Evolutionary conservation across 1,140 invertebrate genomes (phyloP), one percentile per base, ranked within the genome.

Genomic region (silkworm (Bombyx mori)): DNA sequence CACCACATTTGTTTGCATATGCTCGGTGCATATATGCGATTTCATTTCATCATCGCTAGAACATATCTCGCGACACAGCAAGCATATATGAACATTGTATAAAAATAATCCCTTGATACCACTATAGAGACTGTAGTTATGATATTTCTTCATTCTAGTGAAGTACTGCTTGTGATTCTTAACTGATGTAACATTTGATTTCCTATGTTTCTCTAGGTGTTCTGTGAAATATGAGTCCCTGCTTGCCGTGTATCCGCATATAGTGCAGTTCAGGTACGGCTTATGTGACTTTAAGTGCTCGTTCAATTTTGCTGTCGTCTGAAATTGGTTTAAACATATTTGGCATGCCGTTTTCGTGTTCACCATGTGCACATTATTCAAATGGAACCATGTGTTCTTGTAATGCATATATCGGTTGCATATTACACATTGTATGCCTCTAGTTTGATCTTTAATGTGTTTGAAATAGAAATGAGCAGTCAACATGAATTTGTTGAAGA

Each of bases 401-500:
- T 52, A 6, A 1, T 48, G 49, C 0, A 72, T 48, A 0, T 1
- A 52, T 12, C 62, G 64, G 0, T 6, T 22, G 44, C 82, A 85
- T 8, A 56, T 51, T 0, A 78, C 72, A 49, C 79, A 85, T 3
- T 55, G 45, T 1, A 71, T 35, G 10, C 48, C 8, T 35, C 48
- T 45, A 8, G 26, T 22, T 1, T 2, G 7, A n/a, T 58, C 62
- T 44, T 7, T 4, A 6, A 5, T 69, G 65, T 42, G 56, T n/a
- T 18, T 64, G 45, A 8, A 59, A 18, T 53, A 43, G 1, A 80
- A 71, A 45, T 85, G 82, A 0, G 66, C n/a, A 1, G 50, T 42
- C 1, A 85, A 42, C 1, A 77, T 51, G 0, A 46, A 10, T 48
- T 82, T 85, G 54, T 80, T 81, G 60, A 82, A 85, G 55, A 77